Percentiles rank a stretch among this genome's conserved stretches.
Evolutionary conservation across 2,113 vertebrate species (phyloP).

Genomic region (Prunella himalayana): DNA sequence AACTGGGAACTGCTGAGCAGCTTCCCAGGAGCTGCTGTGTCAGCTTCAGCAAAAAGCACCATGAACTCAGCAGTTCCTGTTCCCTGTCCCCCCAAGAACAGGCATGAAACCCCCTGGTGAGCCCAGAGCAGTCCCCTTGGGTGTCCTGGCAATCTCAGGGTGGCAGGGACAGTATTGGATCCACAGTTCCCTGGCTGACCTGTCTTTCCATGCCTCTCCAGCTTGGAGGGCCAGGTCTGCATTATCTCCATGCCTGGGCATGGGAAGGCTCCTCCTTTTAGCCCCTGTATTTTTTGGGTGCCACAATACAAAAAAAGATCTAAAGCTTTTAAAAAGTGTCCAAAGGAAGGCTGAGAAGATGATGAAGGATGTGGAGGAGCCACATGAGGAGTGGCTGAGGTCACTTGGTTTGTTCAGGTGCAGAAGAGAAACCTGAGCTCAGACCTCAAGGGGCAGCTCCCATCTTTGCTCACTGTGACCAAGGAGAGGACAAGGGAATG

Average conservation of each 20-base stretch:
- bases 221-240: not conserved
- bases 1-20: not conserved
- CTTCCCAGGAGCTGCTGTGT: not conserved
- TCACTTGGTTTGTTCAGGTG: not conserved
- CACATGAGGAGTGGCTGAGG: not conserved
- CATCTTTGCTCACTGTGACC: not conserved
- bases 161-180: not conserved
- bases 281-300: not conserved
- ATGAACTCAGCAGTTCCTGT: not conserved
- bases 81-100: rapidly evolving
- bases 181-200: not conserved
- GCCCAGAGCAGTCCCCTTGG: not conserved
- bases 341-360: not conserved
- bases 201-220: not conserved
- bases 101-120: not conserved
- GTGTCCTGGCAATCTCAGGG: not conserved
- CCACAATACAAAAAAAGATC: not conserved
- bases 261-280: not conserved
- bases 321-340: not conserved
- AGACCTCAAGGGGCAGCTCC: not conserved
- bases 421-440: not conserved
- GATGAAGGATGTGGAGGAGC: not conserved
- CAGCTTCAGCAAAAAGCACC: not conserved
- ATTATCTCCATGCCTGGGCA: not conserved
- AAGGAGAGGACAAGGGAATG: not conserved